Base-by-base conservation (phyloP, 2,888 invertebrate genomes). In the Agrenia bidenticulata region DNA sequence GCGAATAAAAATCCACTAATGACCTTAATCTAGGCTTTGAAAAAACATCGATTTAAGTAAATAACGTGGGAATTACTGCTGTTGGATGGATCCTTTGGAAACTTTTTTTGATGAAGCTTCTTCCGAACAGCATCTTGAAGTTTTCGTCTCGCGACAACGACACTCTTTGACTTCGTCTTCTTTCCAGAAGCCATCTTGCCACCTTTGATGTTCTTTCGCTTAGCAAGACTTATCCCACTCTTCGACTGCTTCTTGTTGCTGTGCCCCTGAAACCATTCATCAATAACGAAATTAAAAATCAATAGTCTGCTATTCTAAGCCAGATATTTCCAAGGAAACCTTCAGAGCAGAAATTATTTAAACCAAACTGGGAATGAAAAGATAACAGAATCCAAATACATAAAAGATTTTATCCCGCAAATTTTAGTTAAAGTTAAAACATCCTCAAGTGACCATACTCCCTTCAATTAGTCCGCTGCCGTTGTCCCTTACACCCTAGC, bases 101-200 rank as follows among this genome's bases (percentile, higher is more conserved):
- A 45, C 19, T 63, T 62, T 32, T 65, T 58, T 27, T 61, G 17
- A 54, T 61, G 17, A 42, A 49, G 53, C 27, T 55, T 53, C 42
- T 61, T 61, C 15, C 68, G 55, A 23, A 70, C 53, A 1, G 66
- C 61, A 19, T 69, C 65, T 39, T 77, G 75, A 41, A 79, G 77
- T 42, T 78, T 78, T 21, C 77, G 39, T 24, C 72, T 66, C 0
- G 71, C 45, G 80, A 80, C 63, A 79, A 80, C 67, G 9, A 72
- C 67, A 21, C 45, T 64, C 53, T 74, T 75, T 4, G 69, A 67
- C 21, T 66, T 66, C 0, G 72, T 73, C 73, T 82, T 83, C 54
- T 83, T 83, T 1, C 85, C 85, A 72, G 84, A 83, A 69, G 83
- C 83, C 63, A 81, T 81, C 80, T 85, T 85, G 66, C 84, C 84